Conservation (phyloP, 2,888 invertebrate genomes). For the Branchipolynoe longqiensis region DNA sequence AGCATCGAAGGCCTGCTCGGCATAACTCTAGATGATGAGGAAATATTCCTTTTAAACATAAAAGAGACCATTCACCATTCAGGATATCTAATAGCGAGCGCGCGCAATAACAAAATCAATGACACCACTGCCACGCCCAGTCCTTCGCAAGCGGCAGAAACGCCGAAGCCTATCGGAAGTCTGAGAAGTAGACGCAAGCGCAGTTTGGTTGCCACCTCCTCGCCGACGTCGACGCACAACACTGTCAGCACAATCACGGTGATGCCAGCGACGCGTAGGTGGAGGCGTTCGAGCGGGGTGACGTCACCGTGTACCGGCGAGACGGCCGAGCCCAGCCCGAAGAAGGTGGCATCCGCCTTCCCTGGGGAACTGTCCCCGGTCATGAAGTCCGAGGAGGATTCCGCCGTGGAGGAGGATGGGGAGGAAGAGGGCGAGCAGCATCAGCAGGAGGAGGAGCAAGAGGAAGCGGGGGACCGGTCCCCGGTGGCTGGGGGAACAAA, state of each 20-base stretch:
- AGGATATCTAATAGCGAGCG: conserved; percentile 8
- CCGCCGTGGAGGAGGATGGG: not conserved
- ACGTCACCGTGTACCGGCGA: no score
- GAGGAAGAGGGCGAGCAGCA: no score
- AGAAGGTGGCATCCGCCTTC: not conserved
- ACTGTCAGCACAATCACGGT: no score
- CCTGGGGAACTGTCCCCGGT: not conserved
- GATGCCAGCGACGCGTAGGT: not conserved
- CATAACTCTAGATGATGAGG: conserved; percentile 30
- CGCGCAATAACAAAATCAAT: no score
- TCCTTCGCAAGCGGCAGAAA: no score
- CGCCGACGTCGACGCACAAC: no score
- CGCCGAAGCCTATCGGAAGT: no score
- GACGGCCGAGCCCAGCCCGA: not conserved
- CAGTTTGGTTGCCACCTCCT: no score
- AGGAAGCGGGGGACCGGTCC: not conserved
- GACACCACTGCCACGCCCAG: no score
- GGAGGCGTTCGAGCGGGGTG: not conserved
- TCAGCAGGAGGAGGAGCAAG: conserved; percentile 9
- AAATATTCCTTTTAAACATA: conserved; percentile 45
- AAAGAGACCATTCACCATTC: conserved; percentile 39
- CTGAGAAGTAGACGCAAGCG: no score
- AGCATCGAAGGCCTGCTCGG: conserved; percentile 48
- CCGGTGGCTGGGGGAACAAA: no score
- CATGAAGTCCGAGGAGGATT: not conserved